Conservation (phyloP, 2,113 vertebrate genomes). For the Anoura caudifer region DNA sequence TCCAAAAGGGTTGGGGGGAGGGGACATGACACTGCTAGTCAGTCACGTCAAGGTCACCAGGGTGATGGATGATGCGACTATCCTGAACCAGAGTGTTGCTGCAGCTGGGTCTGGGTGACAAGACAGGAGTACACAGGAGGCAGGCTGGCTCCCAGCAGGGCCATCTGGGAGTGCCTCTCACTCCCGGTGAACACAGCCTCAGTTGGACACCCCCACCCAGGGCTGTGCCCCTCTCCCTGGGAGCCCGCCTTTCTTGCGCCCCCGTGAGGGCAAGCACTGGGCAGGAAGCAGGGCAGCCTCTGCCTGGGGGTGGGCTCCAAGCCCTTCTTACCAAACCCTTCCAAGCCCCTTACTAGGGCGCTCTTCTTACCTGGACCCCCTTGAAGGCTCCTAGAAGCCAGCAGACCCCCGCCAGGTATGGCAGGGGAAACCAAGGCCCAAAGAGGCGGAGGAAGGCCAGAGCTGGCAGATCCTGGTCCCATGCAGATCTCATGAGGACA, state of each 20-base stretch:
- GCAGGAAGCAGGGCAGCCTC: not conserved
- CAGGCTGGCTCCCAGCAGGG: not conserved
- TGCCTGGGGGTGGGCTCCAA: not conserved
- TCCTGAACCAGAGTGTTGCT: not conserved
- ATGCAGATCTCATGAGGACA: fast-evolving
- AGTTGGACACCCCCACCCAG: fast-evolving
- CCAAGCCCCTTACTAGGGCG: too few species aligned
- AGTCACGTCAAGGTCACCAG: not conserved
- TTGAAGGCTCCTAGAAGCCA: not conserved
- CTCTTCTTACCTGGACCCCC: not conserved
- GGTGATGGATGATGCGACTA: not conserved
- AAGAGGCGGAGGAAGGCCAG: not conserved
- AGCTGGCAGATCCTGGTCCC: not conserved
- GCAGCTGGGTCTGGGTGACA: not conserved
- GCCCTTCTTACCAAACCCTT: too few species aligned
- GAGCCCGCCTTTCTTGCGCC: fast-evolving
- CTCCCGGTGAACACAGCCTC: too few species aligned
- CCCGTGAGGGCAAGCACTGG: fast-evolving
- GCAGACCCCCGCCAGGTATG: not conserved
- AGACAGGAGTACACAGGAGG: fast-evolving
- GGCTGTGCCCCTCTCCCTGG: fast-evolving
- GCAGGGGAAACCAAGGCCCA: not conserved
- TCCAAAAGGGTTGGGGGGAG: fast-evolving
- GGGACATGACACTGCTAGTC: not conserved
- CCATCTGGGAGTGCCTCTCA: not conserved